phyloP scores from a whole-genome alignment of 2,888 invertebrate genomes.

The Ceratothoa steindachneri region DNA sequence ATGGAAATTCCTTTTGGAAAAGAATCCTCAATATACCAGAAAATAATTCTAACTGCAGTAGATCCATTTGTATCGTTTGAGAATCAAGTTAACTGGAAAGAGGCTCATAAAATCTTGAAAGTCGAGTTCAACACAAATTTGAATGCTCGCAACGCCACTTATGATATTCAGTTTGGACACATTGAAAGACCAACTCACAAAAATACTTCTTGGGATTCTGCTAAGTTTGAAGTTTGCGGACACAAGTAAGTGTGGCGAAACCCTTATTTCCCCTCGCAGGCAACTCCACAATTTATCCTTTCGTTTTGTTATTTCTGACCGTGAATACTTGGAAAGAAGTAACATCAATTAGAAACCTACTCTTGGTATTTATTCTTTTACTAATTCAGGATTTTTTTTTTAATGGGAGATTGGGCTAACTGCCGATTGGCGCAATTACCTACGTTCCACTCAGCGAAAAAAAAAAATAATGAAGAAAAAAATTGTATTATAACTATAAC shows the following conservation, averaged over 20 bases:
- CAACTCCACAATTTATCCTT: too few species aligned
- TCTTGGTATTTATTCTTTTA: too few species aligned
- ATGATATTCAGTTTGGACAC: slow-evolving; percentile 57
- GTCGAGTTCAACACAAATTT: slow-evolving; percentile 56
- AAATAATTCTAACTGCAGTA: slow-evolving; percentile 54
- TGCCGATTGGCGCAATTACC: too few species aligned
- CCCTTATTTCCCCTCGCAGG: too few species aligned
- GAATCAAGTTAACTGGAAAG: slow-evolving; percentile 56
- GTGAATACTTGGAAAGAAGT: too few species aligned
- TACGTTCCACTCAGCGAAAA: too few species aligned
- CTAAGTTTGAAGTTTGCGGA: slow-evolving; percentile 58
- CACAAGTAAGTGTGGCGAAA: slow-evolving; percentile 53
- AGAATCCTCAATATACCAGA: slow-evolving; percentile 52
- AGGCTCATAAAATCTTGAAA: slow-evolving; percentile 56
- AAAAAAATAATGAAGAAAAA: too few species aligned
- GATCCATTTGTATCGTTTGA: slow-evolving; percentile 54
- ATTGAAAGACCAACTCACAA: slow-evolving; percentile 55
- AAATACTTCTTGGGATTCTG: slow-evolving; percentile 58
- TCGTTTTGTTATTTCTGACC: too few species aligned
- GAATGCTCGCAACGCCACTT: slow-evolving; percentile 52
- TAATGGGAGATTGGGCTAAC: too few species aligned
- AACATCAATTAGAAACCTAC: too few species aligned
- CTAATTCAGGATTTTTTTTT: too few species aligned
- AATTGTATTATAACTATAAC: too few species aligned
- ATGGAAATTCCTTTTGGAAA: background rate